Base-by-base conservation (phyloP, 1,140 invertebrate species). In the Ceratina calcarata region DNA sequence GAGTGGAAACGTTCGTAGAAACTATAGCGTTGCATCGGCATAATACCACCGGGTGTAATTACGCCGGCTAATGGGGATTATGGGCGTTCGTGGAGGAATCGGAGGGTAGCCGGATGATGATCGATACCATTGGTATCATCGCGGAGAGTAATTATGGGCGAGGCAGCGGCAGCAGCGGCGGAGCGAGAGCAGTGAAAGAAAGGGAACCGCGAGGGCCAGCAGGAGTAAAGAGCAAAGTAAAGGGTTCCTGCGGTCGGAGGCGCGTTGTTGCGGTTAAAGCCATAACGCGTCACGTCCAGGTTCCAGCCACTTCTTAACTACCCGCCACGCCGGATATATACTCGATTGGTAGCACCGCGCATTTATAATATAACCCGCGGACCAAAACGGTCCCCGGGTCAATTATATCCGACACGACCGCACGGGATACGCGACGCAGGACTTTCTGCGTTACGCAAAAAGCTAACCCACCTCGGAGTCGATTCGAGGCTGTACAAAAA, bases 201-300 rank as follows among this genome's bases (percentile, higher is more conserved):
- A 71, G 82, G 73, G 24, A 12, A 32, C 4, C 15, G 22, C 22
- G 45, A 22, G 37, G 27, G 12, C n/a, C n/a, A 22, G 37, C 57
- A 60, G 77, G 81, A 83, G 85, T 83, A 87, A 87, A 88, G 88
- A 88, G 89, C 86, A 88, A 83, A 89, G 87, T 89, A 87, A 89
- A 91, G 89, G 88, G 84, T 90, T 90, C 86, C 85, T 91, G 91
- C 85, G 91, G 91, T 92, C 88, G 86, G 82, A 88, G 85, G 87
- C 86, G 90, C 88, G 89, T 89, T 91, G 90, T 91, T 91, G 91
- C 90, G 91, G 91, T 92, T 91, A 90, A 90, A 89, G 87, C 85
- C 83, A 88, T 91, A 92, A 91, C 88, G 87, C 90, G 90, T 91
- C 87, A 87, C 88, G 86, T 89, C 84, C 81, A 82, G 86, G 72